Evolutionary conservation across 2,797 vertebrate genomes (phyloP), one percentile per base, ranked within the genome.

Genomic region (Thalassophryne amazonica): DNA sequence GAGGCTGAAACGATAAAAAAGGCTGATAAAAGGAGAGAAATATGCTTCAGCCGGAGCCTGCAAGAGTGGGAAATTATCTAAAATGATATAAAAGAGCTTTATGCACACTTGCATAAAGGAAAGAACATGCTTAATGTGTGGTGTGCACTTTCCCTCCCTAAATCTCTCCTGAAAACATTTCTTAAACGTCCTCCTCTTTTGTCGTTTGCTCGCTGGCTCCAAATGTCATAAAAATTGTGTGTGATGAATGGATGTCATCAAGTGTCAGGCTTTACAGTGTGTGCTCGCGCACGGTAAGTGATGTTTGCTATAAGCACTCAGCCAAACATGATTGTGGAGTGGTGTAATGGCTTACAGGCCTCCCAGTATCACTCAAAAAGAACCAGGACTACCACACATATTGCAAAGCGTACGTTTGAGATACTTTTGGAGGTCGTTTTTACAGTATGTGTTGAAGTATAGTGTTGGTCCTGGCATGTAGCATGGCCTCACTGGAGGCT

Each of bases 11-110:
- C 7, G 69, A 73, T 77, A 77, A 78, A 77, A 70, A 65, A 68
- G 50, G 55, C 66, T 70, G 80, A 81, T 83, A 83, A 80, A 84
- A 67, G 55, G 45, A 58, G 52, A 42, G 71, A 60, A 78, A 70
- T 74, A 48, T 54, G 60, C 60, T 76, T 73, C 53, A 61, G 72
- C 66, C 17, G 39, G 51, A 66, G 70, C 27, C 64, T 20, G 65
- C 66, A 12, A 6, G 38, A 72, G 68, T 7, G 34, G 61, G 61
- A 62, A 78, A 81, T 81, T 60, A 78, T 73, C 71, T 78, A 58
- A 75, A 84, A 76, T 74, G 50, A 79, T 72, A 74, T 73, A 62
- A 78, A 80, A 74, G 61, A 50, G 59, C 62, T 67, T 76, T 53
- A 73, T 53, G 58, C 34, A 25, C 3, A 15, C 60, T 54, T 7